These are phyloP conservation scores for Acromyrmex echinatior DNA, from an alignment of 1,140 invertebrate genomes.

Conservation along the genomic window DNA sequence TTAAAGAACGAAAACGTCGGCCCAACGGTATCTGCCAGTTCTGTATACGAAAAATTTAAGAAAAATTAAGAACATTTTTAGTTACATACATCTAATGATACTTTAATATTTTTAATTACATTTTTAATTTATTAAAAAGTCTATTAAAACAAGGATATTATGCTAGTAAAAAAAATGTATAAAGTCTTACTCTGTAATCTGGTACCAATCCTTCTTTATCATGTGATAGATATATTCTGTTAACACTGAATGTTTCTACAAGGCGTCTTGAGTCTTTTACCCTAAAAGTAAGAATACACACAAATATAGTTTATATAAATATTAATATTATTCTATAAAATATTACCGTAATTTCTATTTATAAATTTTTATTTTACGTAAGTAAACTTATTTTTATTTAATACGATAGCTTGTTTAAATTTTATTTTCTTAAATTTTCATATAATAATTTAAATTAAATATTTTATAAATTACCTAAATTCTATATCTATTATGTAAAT, in stretches of 20 bases:
- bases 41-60: slow-evolving; percentile 83
- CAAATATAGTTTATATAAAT: too few relatives aligned
- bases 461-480: too few relatives aligned
- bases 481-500: neutral
- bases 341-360: neutral
- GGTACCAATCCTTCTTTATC: slow-evolving; percentile 91
- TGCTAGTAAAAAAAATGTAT: neutral
- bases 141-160: neutral
- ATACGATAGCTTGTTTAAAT: too few relatives aligned
- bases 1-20: slow-evolving; percentile 95
- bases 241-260: slow-evolving; percentile 96
- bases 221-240: slow-evolving; percentile 94
- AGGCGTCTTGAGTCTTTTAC: slow-evolving; percentile 93
- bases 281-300: slow-evolving; percentile 84
- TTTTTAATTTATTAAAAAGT: slow-evolving; percentile 8
- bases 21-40: slow-evolving; percentile 98
- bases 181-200: slow-evolving; percentile 91
- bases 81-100: neutral
- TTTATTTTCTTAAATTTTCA: too few relatives aligned
- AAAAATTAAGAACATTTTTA: slow-evolving; percentile 11
- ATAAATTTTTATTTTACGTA: neutral
- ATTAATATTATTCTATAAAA: neutral
- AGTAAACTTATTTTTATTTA: neutral
- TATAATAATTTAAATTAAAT: too few relatives aligned
- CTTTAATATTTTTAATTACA: neutral